These are phyloP conservation scores for Lottia gigantea DNA, from an alignment of 2,888 invertebrate species.

Conservation along the genomic window DNA sequence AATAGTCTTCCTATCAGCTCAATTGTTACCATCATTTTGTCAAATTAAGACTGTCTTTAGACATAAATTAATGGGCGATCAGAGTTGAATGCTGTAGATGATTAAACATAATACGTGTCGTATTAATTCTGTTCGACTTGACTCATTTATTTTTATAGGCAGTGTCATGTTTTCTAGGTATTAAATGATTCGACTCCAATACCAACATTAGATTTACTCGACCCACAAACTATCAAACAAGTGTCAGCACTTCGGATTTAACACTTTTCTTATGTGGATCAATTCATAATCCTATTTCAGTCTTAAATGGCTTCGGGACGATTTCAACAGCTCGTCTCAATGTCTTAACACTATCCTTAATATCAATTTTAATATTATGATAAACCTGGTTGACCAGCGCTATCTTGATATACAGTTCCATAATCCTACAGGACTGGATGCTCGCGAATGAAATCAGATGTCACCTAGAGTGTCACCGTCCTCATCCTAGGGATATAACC, in stretches of 20 bases:
- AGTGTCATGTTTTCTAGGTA: background rate
- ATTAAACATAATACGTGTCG: background rate
- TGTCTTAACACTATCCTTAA: no score
- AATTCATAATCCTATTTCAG: conserved; percentile 2
- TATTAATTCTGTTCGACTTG: conserved; percentile 3
- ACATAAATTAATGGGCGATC: background rate
- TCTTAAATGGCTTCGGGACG: background rate
- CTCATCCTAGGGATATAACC: background rate
- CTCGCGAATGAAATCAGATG: background rate
- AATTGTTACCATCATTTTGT: background rate
- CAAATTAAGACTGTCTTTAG: background rate
- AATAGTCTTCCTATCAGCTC: no score
- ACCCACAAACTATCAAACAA: background rate
- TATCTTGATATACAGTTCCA: background rate
- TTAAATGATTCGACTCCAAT: background rate
- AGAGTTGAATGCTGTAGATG: background rate
- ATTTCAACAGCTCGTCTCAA: no score
- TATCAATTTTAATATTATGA: no score
- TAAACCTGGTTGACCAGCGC: background rate
- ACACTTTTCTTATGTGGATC: background rate
- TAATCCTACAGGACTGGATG: background rate
- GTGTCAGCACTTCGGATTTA: conserved; percentile 1
- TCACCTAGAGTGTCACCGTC: background rate
- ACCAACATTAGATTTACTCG: no score
- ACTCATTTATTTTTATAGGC: conserved; percentile 4